phyloP scores from a whole-genome alignment of 2,888 invertebrate genomes.

The Theretra japonica region DNA sequence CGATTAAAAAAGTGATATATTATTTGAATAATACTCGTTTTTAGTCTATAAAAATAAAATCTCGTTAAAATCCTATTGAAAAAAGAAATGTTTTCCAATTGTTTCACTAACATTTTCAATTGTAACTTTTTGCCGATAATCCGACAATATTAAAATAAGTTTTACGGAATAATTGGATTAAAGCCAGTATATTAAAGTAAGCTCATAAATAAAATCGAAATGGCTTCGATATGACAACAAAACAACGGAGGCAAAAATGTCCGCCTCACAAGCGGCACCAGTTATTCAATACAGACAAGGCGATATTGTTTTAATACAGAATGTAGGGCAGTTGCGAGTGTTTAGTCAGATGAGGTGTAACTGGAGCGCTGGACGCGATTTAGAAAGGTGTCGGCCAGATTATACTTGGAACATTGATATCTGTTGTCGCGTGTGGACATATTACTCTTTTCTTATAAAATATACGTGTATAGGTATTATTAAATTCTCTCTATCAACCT shows the following conservation, averaged over 20 bases:
- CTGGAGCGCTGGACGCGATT: slow-evolving; percentile 47
- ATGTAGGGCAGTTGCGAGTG: slow-evolving; percentile 45
- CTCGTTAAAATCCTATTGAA: too few species aligned
- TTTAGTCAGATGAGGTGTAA: slow-evolving; percentile 53
- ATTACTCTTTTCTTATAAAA: slow-evolving; percentile 1
- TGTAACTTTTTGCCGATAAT: too few species aligned
- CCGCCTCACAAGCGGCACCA: slow-evolving; percentile 24
- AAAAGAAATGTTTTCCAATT: too few species aligned
- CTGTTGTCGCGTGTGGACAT: slow-evolving; percentile 27
- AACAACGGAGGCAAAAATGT: slow-evolving; percentile 26
- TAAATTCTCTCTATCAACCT: not conserved
- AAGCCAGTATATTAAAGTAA: too few species aligned
- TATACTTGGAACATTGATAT: slow-evolving; percentile 34
- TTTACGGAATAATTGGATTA: too few species aligned
- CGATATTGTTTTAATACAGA: slow-evolving; percentile 47
- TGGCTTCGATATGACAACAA: not conserved
- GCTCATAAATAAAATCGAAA: not conserved
- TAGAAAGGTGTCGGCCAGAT: slow-evolving; percentile 52
- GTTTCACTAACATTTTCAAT: too few species aligned
- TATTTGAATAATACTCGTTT: too few species aligned
- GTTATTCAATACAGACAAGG: slow-evolving; percentile 34
- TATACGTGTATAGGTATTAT: not conserved
- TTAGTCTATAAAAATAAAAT: too few species aligned
- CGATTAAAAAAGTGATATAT: too few species aligned
- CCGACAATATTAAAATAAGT: too few species aligned